Conservation (phyloP, 1,140 invertebrate species). For the Antheraea pernyi region DNA sequence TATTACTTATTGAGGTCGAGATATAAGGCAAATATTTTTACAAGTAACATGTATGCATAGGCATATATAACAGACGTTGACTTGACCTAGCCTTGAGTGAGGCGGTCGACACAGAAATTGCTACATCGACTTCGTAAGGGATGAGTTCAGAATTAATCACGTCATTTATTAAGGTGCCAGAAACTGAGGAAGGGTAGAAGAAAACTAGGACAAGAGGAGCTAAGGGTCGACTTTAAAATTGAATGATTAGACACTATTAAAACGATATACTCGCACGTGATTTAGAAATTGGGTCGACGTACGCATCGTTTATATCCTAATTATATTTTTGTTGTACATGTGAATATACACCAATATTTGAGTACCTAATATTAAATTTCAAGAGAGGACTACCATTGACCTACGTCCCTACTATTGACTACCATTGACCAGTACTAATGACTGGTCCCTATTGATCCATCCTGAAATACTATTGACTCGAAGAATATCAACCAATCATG, state of each 20-base stretch:
- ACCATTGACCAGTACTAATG: no score
- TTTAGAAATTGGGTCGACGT: neutral
- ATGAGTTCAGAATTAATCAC: constrained; percentile 1
- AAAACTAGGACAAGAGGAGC: constrained; percentile 1
- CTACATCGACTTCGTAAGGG: neutral
- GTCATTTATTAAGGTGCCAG: constrained; percentile 1
- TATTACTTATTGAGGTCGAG: no score
- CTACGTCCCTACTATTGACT: no score
- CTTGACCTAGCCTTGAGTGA: neutral
- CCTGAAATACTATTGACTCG: no score
- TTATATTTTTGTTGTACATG: no score
- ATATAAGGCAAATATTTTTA: neutral
- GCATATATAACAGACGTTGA: neutral
- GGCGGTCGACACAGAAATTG: neutral
- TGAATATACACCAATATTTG: no score
- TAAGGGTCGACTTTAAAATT: neutral
- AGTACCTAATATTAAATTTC: no score
- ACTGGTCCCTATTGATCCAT: no score
- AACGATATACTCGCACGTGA: neutral
- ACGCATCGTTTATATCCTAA: neutral
- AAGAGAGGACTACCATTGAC: no score
- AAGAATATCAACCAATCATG: no score
- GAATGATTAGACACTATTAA: neutral
- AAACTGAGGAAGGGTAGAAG: neutral
- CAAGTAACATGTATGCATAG: neutral